Percentiles rank a stretch among this genome's conserved stretches.
Conservation (phyloP, 2,113 vertebrate genomes). For the Pteropus alecto region DNA sequence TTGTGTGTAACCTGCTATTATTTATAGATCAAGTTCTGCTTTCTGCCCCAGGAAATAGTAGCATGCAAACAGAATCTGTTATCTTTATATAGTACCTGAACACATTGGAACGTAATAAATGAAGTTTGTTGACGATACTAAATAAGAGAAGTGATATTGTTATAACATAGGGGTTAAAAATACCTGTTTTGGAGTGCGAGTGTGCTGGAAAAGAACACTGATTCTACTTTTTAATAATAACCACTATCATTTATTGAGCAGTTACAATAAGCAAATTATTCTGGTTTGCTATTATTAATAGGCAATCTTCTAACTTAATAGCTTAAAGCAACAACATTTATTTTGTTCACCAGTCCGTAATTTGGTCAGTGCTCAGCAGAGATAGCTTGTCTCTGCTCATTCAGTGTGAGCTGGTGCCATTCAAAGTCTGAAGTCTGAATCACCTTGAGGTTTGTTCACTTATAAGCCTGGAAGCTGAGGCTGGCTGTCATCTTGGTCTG, state of each 20-base stretch:
- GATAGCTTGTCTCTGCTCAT: background rate
- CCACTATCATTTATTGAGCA: background rate
- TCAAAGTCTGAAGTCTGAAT: background rate
- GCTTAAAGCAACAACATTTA: background rate
- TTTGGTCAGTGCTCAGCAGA: background rate
- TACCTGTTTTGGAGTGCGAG: background rate
- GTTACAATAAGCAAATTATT: background rate
- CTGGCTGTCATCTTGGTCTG: background rate
- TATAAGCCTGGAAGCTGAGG: background rate
- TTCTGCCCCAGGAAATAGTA: background rate
- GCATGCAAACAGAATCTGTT: background rate
- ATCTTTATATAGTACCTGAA: background rate
- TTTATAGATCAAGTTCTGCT: background rate
- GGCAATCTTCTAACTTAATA: background rate
- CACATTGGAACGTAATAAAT: background rate
- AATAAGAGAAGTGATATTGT: background rate
- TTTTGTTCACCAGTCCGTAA: background rate
- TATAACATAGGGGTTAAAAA: background rate
- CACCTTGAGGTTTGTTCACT: background rate
- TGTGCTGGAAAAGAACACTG: background rate
- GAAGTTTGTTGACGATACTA: background rate
- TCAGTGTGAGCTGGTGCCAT: background rate
- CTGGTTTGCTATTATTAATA: background rate
- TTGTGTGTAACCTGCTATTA: background rate
- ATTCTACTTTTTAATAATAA: background rate